Base-by-base conservation (phyloP, 1,140 invertebrate species). In the Druon quercuslanigerum region DNA sequence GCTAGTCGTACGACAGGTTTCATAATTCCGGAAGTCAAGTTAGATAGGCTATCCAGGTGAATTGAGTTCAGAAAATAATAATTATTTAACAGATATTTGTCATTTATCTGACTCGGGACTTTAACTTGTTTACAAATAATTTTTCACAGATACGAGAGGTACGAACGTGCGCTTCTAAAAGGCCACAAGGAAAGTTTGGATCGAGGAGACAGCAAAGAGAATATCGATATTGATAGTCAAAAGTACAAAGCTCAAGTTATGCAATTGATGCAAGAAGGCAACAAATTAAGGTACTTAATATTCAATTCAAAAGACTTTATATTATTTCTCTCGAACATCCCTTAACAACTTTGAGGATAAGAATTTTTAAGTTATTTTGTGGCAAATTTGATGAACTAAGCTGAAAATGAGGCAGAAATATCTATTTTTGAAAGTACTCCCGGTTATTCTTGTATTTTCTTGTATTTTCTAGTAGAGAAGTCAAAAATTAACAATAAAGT, bases 151-250 rank as follows among this genome's bases (percentile, higher is more conserved):
- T 90, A 89, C 19, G 89, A 92, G 83, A 89, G 94, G 78, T 94
- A 94, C 79, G 93, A 94, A 84, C 89, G 93, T 75, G 93, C 92
- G 73, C 89, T 94, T 20, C 91, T 92, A 33, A 92, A 92, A 81
- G 93, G 93, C 1, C 92, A 93, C 81, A 92, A 92, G 70, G 88
- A 91, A 50, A 89, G 89, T 74, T 85, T 91, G 52, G 88, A 91
- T 75, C 85, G 85, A 16, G 84, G 83, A 0, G 87, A 87, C 46
- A 90, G 89, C 72, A 91, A 91, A 50, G 89, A 91, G 72, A 91
- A 90, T 79, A 83, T 91, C 16, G 87, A 90, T 73, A 75, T 87
- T 40, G 90, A 92, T 78, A 86, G 79, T 14, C 87, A 90, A 71
- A 91, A 92, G 52, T 91, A 91, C 74, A 92, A 92, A 79, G 83